Evolutionary conservation across 2,113 vertebrate genomes (phyloP).

Genomic region (Parus major): DNA sequence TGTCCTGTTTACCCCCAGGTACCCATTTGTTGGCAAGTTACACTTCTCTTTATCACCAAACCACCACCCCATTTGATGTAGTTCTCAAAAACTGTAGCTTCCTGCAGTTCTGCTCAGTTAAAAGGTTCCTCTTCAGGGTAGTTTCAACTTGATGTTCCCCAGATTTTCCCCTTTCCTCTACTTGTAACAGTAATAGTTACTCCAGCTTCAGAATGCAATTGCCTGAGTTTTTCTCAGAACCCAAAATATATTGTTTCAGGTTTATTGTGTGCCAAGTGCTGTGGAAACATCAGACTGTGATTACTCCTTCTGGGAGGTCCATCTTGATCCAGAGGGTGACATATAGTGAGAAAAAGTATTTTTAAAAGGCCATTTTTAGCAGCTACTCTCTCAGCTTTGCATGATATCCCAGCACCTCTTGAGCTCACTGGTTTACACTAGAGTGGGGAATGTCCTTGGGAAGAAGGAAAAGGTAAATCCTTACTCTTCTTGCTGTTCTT

Average conservation of each 20-base stretch:
- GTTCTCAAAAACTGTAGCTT: not conserved
- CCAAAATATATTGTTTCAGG: not conserved
- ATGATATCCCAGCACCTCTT: not conserved
- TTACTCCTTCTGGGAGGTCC: not conserved
- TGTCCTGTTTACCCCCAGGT: constrained; percentile 3
- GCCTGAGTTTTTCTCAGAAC: not conserved
- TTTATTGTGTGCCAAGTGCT: not conserved
- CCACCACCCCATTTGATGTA: not conserved
- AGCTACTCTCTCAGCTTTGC: not conserved
- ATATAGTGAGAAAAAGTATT: not conserved
- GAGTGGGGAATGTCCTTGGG: not conserved
- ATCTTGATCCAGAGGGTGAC: not conserved
- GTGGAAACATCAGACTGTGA: not conserved
- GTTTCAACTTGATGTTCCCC: not conserved
- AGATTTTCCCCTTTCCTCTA: not conserved
- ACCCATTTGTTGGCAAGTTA: not conserved
- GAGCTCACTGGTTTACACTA: not conserved
- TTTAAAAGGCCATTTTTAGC: not conserved
- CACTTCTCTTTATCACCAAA: not conserved
- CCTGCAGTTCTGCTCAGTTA: not conserved
- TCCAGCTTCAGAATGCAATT: not conserved
- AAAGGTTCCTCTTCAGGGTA: not conserved
- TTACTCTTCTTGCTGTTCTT: not conserved
- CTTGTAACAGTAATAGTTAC: not conserved
- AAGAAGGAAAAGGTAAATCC: not conserved